Conservation (phyloP, 1,140 invertebrate species). For the Brachionus paranguensis region DNA sequence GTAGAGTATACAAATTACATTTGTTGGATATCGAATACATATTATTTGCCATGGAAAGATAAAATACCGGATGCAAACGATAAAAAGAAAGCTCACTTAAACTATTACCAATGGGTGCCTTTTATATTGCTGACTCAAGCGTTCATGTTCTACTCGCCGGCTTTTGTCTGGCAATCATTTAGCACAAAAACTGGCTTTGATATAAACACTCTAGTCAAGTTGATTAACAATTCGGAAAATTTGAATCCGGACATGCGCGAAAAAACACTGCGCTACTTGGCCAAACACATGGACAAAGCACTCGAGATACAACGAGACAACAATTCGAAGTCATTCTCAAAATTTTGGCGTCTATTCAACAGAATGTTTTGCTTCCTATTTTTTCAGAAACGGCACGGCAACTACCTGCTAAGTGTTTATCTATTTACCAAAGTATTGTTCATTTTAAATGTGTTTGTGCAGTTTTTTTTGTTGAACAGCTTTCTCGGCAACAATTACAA, state of each 20-base stretch:
- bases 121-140: slow-evolving; percentile 51
- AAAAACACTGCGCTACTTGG: slow-evolving; percentile 52
- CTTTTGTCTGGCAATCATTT: slow-evolving; percentile 46
- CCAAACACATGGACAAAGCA: slow-evolving; percentile 53
- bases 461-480: slow-evolving; percentile 59
- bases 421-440: slow-evolving; percentile 58
- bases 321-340: slow-evolving; percentile 48
- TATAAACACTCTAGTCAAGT: slow-evolving; percentile 33
- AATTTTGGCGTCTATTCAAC: slow-evolving; percentile 43
- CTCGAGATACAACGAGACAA: slow-evolving; percentile 48
- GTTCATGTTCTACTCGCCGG: slow-evolving; percentile 50
- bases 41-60: slow-evolving; percentile 48
- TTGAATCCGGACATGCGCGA: slow-evolving; percentile 49
- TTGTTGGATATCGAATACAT: slow-evolving; percentile 58
- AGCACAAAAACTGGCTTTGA: slow-evolving; percentile 36
- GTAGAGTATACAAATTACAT: slow-evolving; percentile 50
- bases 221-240: slow-evolving; percentile 19
- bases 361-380: slow-evolving; percentile 47
- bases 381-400: slow-evolving; percentile 56
- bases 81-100: slow-evolving; percentile 13
- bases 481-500: slow-evolving; percentile 58
- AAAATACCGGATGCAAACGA: slow-evolving; percentile 35
- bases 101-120: slow-evolving; percentile 55
- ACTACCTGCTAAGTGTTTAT: slow-evolving; percentile 57
- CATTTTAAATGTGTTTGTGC: slow-evolving; percentile 58